Conservation (phyloP, 1,140 invertebrate species). For the Drosophila biarmipes region DNA sequence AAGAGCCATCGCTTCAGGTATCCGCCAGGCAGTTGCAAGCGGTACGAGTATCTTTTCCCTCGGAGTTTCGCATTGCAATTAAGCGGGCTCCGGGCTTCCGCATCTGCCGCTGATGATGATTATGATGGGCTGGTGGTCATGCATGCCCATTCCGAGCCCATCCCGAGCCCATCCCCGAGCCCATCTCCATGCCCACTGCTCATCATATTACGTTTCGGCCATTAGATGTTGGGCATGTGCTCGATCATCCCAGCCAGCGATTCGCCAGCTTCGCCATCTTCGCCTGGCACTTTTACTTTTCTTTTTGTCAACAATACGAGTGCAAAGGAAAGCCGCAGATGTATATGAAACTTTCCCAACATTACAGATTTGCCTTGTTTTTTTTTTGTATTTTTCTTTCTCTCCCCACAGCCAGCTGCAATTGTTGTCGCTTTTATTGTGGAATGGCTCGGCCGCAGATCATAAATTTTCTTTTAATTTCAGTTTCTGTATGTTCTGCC, state of each 20-base stretch:
- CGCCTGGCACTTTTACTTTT: slow-evolving; percentile 70
- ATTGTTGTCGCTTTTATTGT: slow-evolving; percentile 52
- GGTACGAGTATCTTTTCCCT: slow-evolving; percentile 7
- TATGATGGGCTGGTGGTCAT: slow-evolving; percentile 45
- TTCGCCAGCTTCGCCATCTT: slow-evolving; percentile 21
- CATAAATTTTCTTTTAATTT: slow-evolving; percentile 77
- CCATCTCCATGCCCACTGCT: not conserved
- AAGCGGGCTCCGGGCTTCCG: slow-evolving; percentile 33
- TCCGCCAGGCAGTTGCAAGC: slow-evolving; percentile 35
- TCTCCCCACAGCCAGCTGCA: slow-evolving; percentile 8
- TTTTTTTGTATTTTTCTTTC: not conserved
- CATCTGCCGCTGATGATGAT: slow-evolving; percentile 44
- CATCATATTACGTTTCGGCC: slow-evolving; percentile 28
- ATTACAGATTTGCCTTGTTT: slow-evolving; percentile 35
- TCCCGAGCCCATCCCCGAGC: not conserved
- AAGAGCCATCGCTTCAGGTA: slow-evolving; percentile 6
- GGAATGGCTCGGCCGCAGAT: slow-evolving; percentile 35
- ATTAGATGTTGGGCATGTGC: slow-evolving; percentile 33
- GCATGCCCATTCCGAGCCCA: slow-evolving; percentile 8
- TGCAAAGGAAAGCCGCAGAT: slow-evolving; percentile 34
- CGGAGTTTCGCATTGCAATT: slow-evolving; percentile 62
- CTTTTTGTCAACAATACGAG: slow-evolving; percentile 65
- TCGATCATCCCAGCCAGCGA: slow-evolving; percentile 43
- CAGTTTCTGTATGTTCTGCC: slow-evolving; percentile 41
- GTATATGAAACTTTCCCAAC: slow-evolving; percentile 66